Conservation (phyloP, 2,797 vertebrate genomes). For the Falco rusticolus region DNA sequence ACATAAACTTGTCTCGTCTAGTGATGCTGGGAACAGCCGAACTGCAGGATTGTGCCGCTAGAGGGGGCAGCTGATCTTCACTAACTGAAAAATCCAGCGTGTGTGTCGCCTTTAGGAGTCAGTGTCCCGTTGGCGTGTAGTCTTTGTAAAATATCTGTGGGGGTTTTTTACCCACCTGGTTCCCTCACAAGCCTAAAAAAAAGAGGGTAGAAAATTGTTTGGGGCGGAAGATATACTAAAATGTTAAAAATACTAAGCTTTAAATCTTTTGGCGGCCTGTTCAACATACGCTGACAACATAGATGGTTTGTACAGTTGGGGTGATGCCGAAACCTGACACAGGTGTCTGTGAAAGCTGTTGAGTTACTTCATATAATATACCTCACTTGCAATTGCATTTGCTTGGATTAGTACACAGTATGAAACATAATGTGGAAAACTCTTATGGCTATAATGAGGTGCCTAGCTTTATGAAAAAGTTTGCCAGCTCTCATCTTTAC, state of each 20-base stretch:
- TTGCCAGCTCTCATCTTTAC: neutral
- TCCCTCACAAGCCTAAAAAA: neutral
- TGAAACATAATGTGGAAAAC: neutral
- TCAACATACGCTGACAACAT: neutral
- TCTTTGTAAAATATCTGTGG: neutral
- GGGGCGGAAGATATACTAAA: neutral
- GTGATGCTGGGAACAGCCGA: neutral
- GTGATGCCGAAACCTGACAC: neutral
- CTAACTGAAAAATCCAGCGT: rapidly evolving
- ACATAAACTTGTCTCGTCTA: too few species aligned
- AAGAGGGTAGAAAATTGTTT: neutral
- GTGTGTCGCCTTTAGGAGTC: rapidly evolving
- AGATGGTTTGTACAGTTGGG: neutral
- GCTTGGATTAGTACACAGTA: neutral
- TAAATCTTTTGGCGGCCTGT: neutral
- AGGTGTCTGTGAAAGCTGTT: neutral
- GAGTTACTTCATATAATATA: neutral
- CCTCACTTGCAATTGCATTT: neutral
- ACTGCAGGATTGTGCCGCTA: neutral
- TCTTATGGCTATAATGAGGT: neutral
- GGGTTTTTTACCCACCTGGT: neutral
- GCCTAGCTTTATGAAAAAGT: neutral
- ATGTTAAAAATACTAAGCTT: neutral
- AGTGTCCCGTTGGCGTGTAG: neutral
- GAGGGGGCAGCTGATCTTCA: neutral